Evolutionary conservation across 2,888 invertebrate species (phyloP).

Genomic region (Octonoba sinensis): DNA sequence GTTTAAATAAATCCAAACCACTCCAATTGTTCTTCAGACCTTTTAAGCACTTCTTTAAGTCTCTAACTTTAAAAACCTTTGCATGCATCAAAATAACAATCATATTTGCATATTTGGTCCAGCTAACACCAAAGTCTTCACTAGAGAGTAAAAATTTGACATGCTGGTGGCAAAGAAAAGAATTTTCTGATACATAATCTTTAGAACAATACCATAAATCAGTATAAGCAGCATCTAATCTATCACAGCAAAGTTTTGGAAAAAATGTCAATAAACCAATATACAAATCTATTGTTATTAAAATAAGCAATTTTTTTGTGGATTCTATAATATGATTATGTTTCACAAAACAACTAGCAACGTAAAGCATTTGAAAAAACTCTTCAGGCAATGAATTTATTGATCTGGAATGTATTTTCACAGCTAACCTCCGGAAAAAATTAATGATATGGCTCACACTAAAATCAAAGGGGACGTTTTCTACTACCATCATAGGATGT

Average conservation of each 20-base stretch:
- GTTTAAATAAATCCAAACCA: too few relatives aligned
- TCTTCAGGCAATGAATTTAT: not conserved
- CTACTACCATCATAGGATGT: slow-evolving; percentile 14
- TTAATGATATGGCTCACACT: slow-evolving; percentile 3
- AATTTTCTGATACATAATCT: too few relatives aligned
- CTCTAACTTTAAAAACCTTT: too few relatives aligned
- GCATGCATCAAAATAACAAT: too few relatives aligned
- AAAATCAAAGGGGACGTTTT: slow-evolving; percentile 7
- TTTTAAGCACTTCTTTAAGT: too few relatives aligned
- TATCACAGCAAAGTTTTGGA: slow-evolving; percentile 29
- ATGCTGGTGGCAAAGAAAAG: too few relatives aligned
- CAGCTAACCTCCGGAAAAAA: slow-evolving; percentile 5
- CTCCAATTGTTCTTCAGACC: too few relatives aligned
- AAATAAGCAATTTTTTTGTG: slow-evolving; percentile 17
- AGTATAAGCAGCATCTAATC: not conserved
- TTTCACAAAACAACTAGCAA: not conserved
- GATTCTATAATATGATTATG: not conserved
- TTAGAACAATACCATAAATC: too few relatives aligned
- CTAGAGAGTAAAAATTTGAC: too few relatives aligned
- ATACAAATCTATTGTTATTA: slow-evolving; percentile 43
- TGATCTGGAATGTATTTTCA: slow-evolving; percentile 13
- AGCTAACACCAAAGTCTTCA: too few relatives aligned
- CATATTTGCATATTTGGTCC: too few relatives aligned
- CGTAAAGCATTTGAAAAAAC: not conserved
- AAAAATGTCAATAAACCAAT: slow-evolving; percentile 32